These are phyloP conservation scores for Tipula unca DNA, from an alignment of 2,888 invertebrate genomes.

Conservation along the genomic window DNA sequence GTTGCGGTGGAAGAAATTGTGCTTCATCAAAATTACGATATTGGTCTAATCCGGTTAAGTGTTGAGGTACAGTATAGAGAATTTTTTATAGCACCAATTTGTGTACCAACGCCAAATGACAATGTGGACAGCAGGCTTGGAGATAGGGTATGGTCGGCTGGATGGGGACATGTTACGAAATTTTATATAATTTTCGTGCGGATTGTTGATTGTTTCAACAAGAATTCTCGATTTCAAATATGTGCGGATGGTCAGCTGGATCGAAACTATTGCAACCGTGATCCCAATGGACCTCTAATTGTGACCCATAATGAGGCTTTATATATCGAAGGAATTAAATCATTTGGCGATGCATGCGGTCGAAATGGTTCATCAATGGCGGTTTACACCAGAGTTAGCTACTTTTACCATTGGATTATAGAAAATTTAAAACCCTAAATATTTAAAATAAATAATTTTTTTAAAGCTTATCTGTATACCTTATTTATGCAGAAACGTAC, in stretches of 20 bases:
- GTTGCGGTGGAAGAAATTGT: conserved; percentile 54
- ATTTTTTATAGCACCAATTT: conserved; percentile 49
- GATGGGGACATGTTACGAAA: conserved; percentile 50
- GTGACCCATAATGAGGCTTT: conserved; percentile 43
- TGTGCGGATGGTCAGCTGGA: conserved; percentile 61
- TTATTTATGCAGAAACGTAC: too few species aligned
- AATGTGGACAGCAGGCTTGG: neutral
- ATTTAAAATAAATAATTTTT: neutral
- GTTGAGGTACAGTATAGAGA: conserved; percentile 47
- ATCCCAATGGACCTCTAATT: conserved; percentile 72
- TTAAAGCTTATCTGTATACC: too few species aligned
- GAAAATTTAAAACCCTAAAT: neutral
- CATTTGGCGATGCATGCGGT: conserved; percentile 59
- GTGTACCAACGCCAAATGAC: conserved; percentile 43
- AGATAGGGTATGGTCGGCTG: conserved; percentile 40
- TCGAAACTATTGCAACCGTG: conserved; percentile 66
- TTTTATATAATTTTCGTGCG: conserved; percentile 21
- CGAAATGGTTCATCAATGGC: conserved; percentile 55
- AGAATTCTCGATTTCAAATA: conserved; percentile 40
- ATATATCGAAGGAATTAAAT: conserved; percentile 56
- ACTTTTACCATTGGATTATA: conserved; percentile 47
- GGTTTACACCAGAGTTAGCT: conserved; percentile 54
- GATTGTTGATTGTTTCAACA: neutral
- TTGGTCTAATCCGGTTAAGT: conserved; percentile 58
- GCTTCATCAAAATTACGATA: conserved; percentile 59